Percentiles rank a stretch among this genome's conserved stretches.
phyloP scores from a whole-genome alignment of 2,888 invertebrate species.

The Agrochola litura region DNA sequence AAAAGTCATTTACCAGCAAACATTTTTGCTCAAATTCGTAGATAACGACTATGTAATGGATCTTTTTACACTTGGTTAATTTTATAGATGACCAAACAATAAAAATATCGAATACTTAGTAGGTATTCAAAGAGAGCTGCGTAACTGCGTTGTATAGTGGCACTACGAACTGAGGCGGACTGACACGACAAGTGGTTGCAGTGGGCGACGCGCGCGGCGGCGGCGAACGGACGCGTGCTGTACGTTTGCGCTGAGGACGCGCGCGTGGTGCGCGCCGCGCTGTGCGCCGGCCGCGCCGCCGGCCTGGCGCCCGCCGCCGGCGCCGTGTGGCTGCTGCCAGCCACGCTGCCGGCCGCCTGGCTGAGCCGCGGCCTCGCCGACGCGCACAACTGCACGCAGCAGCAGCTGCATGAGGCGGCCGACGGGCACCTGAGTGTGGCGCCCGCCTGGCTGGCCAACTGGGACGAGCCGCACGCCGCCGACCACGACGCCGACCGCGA shows the following conservation, averaged over 20 bases:
- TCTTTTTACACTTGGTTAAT: background rate
- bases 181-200: slow-evolving; percentile 48
- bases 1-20: no score
- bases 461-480: slow-evolving; percentile 66
- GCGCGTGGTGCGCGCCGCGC: slow-evolving; percentile 93
- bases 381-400: slow-evolving; percentile 88
- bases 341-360: slow-evolving; percentile 93
- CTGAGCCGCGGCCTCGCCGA: slow-evolving; percentile 91
- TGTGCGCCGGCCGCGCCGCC: slow-evolving; percentile 94
- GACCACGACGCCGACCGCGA: slow-evolving; percentile 41
- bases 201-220: slow-evolving; percentile 79
- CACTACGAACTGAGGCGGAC: background rate
- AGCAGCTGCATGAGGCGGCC: slow-evolving; percentile 69
- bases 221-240: slow-evolving; percentile 92
- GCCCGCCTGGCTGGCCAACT: slow-evolving; percentile 76
- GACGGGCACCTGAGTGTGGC: slow-evolving; percentile 75
- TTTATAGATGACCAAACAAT: background rate
- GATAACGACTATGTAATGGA: no score
- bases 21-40: no score
- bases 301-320: slow-evolving; percentile 93
- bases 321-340: slow-evolving; percentile 96
- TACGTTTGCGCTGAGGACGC: slow-evolving; percentile 95
- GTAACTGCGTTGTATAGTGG: background rate
- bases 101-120: background rate
- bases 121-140: no score